Evolutionary conservation across 2,888 invertebrate species (phyloP).

Genomic region (Thymelicus acteon): DNA sequence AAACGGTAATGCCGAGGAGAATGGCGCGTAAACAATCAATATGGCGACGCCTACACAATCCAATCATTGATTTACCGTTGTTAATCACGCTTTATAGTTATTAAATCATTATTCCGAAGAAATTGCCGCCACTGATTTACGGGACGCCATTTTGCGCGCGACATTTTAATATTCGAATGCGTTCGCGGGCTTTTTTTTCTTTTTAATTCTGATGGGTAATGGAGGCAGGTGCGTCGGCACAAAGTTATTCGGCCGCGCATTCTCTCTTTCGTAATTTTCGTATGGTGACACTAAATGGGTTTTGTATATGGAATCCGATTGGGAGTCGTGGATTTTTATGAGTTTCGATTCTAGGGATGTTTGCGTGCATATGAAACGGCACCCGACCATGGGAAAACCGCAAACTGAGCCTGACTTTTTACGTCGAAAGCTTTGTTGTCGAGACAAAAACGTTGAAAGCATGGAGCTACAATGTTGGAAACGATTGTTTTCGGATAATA

Average conservation of each 20-base stretch:
- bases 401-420: conserved; percentile 32
- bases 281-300: conserved; percentile 61
- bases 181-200: conserved; percentile 64
- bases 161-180: conserved; percentile 77
- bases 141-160: conserved; percentile 73
- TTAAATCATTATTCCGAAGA: conserved; percentile 71
- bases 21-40: conserved; percentile 70
- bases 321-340: conserved; percentile 50
- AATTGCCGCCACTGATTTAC: conserved; percentile 79
- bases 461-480: conserved; percentile 30
- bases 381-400: conserved; percentile 37
- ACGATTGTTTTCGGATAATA: conserved; percentile 35
- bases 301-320: conserved; percentile 62
- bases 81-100: conserved; percentile 81
- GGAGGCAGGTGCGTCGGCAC: conserved; percentile 71
- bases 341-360: conserved; percentile 38
- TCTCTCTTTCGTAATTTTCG: conserved; percentile 65
- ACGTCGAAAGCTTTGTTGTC: conserved; percentile 31
- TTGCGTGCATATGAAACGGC: conserved; percentile 38
- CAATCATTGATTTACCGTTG: conserved; percentile 68
- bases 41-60: conserved; percentile 56
- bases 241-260: conserved; percentile 63
- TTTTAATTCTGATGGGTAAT: conserved; percentile 68
- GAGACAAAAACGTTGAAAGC: conserved; percentile 33
- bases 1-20: conserved; percentile 49